These are phyloP conservation scores for Dendrolimus kikuchii DNA, from an alignment of 1,140 invertebrate genomes.

Conservation along the genomic window DNA sequence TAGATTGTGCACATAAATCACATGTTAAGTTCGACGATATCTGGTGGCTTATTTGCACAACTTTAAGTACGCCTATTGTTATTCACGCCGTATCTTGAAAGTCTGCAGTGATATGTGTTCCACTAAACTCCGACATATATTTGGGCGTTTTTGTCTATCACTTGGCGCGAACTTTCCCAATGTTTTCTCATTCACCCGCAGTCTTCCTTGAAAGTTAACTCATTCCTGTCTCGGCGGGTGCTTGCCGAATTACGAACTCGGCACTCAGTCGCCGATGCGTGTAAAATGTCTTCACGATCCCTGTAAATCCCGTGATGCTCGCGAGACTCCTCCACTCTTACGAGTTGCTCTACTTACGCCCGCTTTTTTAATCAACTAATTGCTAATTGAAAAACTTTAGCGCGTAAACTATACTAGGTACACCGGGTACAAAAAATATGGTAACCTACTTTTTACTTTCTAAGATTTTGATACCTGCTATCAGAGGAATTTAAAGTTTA, in stretches of 20 bases:
- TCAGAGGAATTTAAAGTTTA: too few relatives aligned
- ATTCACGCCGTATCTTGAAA: slow-evolving; percentile 42
- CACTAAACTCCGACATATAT: slow-evolving; percentile 44
- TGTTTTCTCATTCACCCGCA: slow-evolving; percentile 56
- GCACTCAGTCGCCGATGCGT: slow-evolving; percentile 50
- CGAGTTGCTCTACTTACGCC: background rate
- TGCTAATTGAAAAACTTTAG: slow-evolving; percentile 55
- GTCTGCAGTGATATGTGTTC: slow-evolving; percentile 35
- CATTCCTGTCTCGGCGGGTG: slow-evolving; percentile 47
- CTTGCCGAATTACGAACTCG: slow-evolving; percentile 43
- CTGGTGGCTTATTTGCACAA: slow-evolving; percentile 29
- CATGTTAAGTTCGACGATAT: slow-evolving; percentile 25
- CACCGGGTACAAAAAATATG: slow-evolving; percentile 30
- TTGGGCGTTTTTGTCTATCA: slow-evolving; percentile 49
- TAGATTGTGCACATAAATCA: slow-evolving; percentile 19
- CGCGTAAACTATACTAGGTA: slow-evolving; percentile 17
- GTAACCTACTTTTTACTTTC: slow-evolving; percentile 25
- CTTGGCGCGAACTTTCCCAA: slow-evolving; percentile 47
- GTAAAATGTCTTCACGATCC: slow-evolving; percentile 53
- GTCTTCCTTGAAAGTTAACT: slow-evolving; percentile 52
- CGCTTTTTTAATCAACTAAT: slow-evolving; percentile 47
- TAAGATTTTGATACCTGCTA: too few relatives aligned
- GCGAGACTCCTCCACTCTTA: slow-evolving; percentile 12
- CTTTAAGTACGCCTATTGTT: slow-evolving; percentile 32
- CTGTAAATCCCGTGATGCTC: slow-evolving; percentile 40